Conservation (phyloP, 2,797 vertebrate genomes). For the Dromococcyx pavoninus region DNA sequence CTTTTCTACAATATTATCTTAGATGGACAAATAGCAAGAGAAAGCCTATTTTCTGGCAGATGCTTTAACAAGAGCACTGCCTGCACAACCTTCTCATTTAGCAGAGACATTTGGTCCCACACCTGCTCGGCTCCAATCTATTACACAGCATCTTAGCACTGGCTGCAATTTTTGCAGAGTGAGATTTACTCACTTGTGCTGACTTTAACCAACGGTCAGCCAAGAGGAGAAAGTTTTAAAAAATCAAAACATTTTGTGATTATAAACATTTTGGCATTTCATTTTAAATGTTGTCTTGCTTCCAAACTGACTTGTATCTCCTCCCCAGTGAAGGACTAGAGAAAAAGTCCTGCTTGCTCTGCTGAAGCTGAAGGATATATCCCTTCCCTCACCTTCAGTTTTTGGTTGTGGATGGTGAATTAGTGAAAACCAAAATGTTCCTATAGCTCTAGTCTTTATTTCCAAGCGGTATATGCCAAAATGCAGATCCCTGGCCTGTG, state of each 20-base stretch:
- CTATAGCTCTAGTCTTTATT: not conserved
- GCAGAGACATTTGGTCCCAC: slow-evolving; percentile 6
- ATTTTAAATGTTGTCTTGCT: not conserved
- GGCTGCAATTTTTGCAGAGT: not conserved
- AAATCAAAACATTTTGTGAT: not conserved
- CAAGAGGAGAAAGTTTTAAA: not conserved
- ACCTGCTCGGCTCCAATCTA: not conserved
- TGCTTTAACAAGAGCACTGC: not conserved
- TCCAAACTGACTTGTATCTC: not conserved
- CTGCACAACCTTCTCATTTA: not conserved
- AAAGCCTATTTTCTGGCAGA: not conserved
- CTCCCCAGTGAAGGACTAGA: not conserved
- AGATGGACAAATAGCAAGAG: not conserved
- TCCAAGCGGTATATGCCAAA: not conserved
- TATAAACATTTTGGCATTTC: not conserved
- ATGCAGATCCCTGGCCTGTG: not conserved
- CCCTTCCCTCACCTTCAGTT: not conserved
- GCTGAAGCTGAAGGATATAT: not conserved
- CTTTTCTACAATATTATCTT: not conserved
- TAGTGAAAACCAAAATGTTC: not conserved
- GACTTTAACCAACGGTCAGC: not conserved
- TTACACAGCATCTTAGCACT: not conserved
- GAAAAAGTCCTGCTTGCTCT: not conserved
- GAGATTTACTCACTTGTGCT: not conserved
- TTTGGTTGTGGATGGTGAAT: not conserved